Base-by-base conservation (phyloP, 2,797 vertebrate species). In the Sibirionetta formosa region DNA sequence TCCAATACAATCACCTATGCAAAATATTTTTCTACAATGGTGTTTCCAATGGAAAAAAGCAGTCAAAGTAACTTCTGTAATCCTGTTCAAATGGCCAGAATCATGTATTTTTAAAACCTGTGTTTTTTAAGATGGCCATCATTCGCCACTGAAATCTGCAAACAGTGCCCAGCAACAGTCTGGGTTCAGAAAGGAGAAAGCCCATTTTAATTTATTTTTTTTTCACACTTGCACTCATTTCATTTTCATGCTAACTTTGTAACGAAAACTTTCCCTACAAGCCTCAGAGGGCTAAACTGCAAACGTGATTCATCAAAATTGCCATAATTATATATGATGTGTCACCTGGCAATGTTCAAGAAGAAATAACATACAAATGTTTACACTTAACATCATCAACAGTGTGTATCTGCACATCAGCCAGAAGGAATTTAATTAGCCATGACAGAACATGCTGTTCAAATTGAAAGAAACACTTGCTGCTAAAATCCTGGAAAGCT, bases 391-490 rank as follows among this genome's bases (percentile, higher is more conserved):
- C 82, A 95, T 95, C 79, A 86, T 89, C 95, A 93, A 97, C 96
- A 96, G 93, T 87, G 94, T 87, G 93, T 92, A 96, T 94, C 92
- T 91, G 96, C 96, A 97, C 96, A 96, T 96, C 96, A 97, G 95
- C 86, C 95, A 95, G 96, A 93, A 96, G 88, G 92, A 93, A 88
- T 89, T 93, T 88, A 95, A 93, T 96, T 88, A 95, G 86, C 92
- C 96, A 96, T 93, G 87, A 93, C 91, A 96, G 94, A 95, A 95
- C 86, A 95, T 61, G 93, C 90, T 94, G 91, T 91, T 96, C 88
- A 36, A 58, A 81, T 61, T 54, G 92, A 90, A 89, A 94, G 84
- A 96, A 97, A 96, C 86, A 82, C 80, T 83, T 91, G 92, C 76
- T 96, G 82, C 86, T 94, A 90, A 94, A 95, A 91, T 95, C 96